These are phyloP conservation scores for Picus viridis DNA, from an alignment of 2,797 vertebrate genomes.

Conservation along the genomic window DNA sequence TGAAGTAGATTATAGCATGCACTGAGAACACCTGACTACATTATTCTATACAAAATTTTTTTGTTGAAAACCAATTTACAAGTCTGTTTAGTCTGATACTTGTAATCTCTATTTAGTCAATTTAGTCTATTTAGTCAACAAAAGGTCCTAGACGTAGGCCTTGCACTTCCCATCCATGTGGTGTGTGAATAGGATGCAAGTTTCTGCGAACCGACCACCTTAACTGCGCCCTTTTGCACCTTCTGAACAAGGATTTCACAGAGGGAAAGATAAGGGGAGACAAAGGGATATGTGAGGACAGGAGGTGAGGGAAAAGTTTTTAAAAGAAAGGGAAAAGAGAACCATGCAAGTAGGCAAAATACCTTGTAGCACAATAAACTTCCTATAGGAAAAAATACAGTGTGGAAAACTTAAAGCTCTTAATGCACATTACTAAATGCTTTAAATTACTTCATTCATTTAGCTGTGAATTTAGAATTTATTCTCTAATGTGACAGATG, in stretches of 20 bases:
- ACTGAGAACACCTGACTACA: not conserved
- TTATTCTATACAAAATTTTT: not conserved
- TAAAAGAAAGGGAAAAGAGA: not conserved
- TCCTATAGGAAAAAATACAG: not conserved
- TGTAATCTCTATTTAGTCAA: not conserved
- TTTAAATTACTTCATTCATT: not conserved
- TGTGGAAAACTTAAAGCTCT: not conserved
- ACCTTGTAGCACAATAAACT: not conserved
- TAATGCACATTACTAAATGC: not conserved
- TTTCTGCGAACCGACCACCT: not conserved
- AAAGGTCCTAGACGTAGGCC: not conserved
- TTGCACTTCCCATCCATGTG: rapidly evolving
- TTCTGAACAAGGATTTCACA: not conserved
- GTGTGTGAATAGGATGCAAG: not conserved
- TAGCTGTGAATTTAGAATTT: not conserved
- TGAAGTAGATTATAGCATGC: not conserved
- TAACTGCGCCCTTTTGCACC: not conserved
- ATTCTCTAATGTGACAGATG: not conserved
- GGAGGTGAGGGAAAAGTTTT: not conserved
- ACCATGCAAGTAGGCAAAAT: rapidly evolving
- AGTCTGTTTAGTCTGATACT: not conserved
- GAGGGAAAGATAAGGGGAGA: not conserved
- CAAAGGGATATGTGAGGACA: not conserved
- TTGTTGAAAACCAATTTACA: not conserved
- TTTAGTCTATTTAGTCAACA: not conserved